Conservation (phyloP, 2,797 vertebrate genomes). For the Typhlichthys subterraneus region DNA sequence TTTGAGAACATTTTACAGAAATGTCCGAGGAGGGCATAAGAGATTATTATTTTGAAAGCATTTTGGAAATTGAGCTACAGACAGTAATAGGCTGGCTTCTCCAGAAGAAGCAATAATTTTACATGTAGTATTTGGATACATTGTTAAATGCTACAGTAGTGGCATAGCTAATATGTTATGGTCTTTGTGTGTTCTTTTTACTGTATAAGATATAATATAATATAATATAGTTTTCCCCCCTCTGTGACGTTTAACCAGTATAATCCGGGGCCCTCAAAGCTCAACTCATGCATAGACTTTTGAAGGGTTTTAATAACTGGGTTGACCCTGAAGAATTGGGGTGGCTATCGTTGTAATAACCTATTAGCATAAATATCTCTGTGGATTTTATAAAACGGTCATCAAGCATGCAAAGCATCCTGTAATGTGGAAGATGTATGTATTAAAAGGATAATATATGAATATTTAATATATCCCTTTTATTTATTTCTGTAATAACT, state of each 20-base stretch:
- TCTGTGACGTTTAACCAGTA: background rate
- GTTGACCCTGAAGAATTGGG: background rate
- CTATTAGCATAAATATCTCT: slow-evolving; percentile 13
- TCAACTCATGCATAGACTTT: slow-evolving; percentile 2
- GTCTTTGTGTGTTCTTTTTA: slow-evolving; percentile 7
- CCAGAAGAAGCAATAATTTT: slow-evolving; percentile 1
- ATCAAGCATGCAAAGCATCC: too few relatives aligned
- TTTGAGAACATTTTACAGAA: slow-evolving; percentile 30
- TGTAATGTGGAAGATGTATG: too few relatives aligned
- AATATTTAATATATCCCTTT: too few relatives aligned
- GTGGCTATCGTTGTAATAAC: slow-evolving; percentile 8
- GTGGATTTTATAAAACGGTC: background rate
- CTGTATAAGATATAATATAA: slow-evolving; percentile 11
- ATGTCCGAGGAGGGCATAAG: too few relatives aligned
- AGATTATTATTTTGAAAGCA: slow-evolving; percentile 24
- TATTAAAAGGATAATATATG: too few relatives aligned
- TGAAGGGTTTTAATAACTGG: slow-evolving; percentile 17
- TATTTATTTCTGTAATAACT: too few relatives aligned
- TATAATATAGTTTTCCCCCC: slow-evolving; percentile 14
- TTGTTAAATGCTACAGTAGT: background rate
- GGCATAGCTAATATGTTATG: slow-evolving; percentile 5
- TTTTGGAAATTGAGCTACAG: slow-evolving; percentile 45
- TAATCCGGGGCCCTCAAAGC: slow-evolving; percentile 14
- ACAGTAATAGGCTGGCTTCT: slow-evolving; percentile 32
- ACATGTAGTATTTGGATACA: background rate